Percentiles rank a stretch among this genome's conserved stretches.
phyloP scores from a whole-genome alignment of 1,140 invertebrate genomes.

The Gryllus bimaculatus region DNA sequence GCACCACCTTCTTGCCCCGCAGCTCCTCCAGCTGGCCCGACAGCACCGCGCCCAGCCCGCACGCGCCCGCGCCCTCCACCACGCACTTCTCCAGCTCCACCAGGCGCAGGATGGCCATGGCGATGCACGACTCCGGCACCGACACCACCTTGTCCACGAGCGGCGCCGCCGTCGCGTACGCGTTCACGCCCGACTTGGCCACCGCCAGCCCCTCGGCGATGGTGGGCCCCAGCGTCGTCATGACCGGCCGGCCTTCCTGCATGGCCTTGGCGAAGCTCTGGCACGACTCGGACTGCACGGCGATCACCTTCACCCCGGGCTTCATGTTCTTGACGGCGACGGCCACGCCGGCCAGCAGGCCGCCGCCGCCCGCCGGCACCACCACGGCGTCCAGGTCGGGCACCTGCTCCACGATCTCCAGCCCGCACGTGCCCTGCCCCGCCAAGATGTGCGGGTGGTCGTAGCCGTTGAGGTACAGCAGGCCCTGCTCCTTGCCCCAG shows the following conservation, averaged over 20 bases:
- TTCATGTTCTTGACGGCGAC: slow-evolving; percentile 76
- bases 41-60: slow-evolving; percentile 77
- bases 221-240: slow-evolving; percentile 60
- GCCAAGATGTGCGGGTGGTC: slow-evolving; percentile 90
- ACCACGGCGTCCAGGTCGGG: slow-evolving; percentile 63
- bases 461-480: slow-evolving; percentile 53
- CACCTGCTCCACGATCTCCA: slow-evolving; percentile 84
- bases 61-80: slow-evolving; percentile 85
- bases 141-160: slow-evolving; percentile 78
- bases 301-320: slow-evolving; percentile 50
- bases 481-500: slow-evolving; percentile 32
- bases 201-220: slow-evolving; percentile 88
- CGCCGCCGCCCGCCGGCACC: slow-evolving; percentile 83
- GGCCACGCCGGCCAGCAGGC: slow-evolving; percentile 78
- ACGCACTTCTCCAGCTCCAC: slow-evolving; percentile 88
- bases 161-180: slow-evolving; percentile 63
- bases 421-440: slow-evolving; percentile 83
- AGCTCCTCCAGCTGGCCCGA: slow-evolving; percentile 66
- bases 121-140: slow-evolving; percentile 77
- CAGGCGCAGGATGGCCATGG: slow-evolving; percentile 75
- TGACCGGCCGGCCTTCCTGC: slow-evolving; percentile 55
- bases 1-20: slow-evolving; percentile 75
- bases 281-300: slow-evolving; percentile 84
- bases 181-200: slow-evolving; percentile 80
- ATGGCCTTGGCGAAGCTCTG: slow-evolving; percentile 71